Percentiles rank a stretch among this genome's conserved stretches.
Conservation (phyloP, 2,113 vertebrate species). For the Hydrochoerus hydrochaeris region DNA sequence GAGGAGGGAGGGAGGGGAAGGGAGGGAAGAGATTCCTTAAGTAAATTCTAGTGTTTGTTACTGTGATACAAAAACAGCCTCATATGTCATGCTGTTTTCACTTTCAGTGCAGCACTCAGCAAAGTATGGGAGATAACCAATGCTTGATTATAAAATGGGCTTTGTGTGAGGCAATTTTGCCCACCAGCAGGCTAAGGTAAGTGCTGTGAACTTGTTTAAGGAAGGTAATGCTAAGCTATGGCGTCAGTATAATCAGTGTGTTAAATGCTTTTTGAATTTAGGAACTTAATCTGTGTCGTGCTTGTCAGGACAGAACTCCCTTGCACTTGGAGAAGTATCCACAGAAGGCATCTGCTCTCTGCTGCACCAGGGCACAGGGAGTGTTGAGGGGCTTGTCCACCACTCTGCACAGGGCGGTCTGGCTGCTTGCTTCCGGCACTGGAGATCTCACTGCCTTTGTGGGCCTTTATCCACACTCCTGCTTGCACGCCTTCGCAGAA, state of each 20-base stretch:
- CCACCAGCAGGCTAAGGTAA: background rate
- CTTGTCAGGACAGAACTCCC: background rate
- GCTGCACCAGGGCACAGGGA: background rate
- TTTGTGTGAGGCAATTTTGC: background rate
- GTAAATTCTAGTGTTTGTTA: background rate
- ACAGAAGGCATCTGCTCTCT: background rate
- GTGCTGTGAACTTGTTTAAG: background rate
- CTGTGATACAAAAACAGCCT: background rate
- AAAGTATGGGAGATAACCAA: background rate
- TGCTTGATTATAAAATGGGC: background rate
- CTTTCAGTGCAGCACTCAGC: too few relatives aligned
- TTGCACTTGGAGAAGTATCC: background rate
- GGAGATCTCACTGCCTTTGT: too few relatives aligned
- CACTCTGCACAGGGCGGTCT: background rate
- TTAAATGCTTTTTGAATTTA: background rate
- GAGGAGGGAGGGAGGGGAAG: background rate
- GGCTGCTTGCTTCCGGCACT: background rate
- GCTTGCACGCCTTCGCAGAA: background rate
- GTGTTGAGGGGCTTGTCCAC: too few relatives aligned
- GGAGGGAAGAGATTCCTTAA: background rate
- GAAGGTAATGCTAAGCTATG: background rate
- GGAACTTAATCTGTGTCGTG: background rate
- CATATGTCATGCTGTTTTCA: background rate
- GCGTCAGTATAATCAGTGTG: background rate
- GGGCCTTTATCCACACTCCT: background rate